Evolutionary conservation across 2,888 invertebrate species (phyloP).

Genomic region (Plemyria rubiginata): DNA sequence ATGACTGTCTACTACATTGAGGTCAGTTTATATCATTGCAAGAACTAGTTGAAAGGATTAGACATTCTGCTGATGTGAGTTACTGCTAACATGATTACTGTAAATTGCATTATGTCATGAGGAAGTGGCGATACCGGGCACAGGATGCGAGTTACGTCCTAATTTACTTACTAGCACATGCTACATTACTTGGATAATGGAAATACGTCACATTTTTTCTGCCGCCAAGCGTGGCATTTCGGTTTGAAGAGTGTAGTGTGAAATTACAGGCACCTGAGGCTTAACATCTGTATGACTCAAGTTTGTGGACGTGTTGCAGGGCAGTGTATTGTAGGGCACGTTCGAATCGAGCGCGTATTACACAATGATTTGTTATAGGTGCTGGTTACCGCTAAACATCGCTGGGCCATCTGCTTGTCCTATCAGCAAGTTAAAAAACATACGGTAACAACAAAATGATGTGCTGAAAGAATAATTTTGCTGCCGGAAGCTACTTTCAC

Average conservation of each 20-base stretch:
- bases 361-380: too few relatives aligned
- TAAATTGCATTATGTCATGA: constrained; percentile 71
- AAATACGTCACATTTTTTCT: constrained; percentile 5
- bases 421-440: too few relatives aligned
- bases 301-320: too few relatives aligned
- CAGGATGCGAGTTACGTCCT: constrained; percentile 45
- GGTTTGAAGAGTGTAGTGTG: too few relatives aligned
- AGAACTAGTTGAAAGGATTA: constrained; percentile 58
- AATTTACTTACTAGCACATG: constrained; percentile 28
- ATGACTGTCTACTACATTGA: too few relatives aligned
- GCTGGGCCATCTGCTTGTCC: too few relatives aligned
- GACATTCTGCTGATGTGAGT: constrained; percentile 62
- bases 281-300: too few relatives aligned
- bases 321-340: too few relatives aligned
- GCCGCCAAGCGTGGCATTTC: too few relatives aligned
- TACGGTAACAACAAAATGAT: neutral
- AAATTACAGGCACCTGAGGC: too few relatives aligned
- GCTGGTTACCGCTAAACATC: too few relatives aligned
- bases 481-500: neutral
- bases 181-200: constrained; percentile 13
- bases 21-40: constrained; percentile 11
- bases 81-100: constrained; percentile 70
- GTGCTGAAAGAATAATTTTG: neutral
- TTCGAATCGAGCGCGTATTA: too few relatives aligned
- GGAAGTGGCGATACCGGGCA: constrained; percentile 57